phyloP scores from a whole-genome alignment of 1,140 invertebrate species.

The Drosophila teissieri region DNA sequence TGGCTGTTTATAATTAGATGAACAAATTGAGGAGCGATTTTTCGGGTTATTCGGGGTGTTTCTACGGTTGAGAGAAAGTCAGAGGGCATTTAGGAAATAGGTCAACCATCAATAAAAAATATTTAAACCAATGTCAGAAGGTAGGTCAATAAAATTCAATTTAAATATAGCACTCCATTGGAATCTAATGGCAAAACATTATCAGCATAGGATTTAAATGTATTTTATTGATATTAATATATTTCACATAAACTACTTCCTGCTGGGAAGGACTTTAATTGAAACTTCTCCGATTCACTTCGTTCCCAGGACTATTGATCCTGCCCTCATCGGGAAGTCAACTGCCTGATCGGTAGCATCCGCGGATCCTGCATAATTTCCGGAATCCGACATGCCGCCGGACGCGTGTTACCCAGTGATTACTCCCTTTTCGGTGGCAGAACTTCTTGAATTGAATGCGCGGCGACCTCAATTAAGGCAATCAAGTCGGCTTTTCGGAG shows the following conservation, averaged over 20 bases:
- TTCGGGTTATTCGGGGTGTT: neutral
- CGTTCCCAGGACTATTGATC: constrained; percentile 51
- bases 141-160: too few species aligned
- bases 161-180: too few species aligned
- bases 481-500: constrained; percentile 23
- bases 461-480: constrained; percentile 67
- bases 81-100: neutral
- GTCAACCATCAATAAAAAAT: neutral
- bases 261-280: too few species aligned
- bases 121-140: neutral
- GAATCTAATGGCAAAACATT: too few species aligned
- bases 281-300: neutral
- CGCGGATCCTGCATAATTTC: constrained; percentile 71
- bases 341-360: constrained; percentile 20
- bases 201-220: too few species aligned
- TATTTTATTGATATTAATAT: too few species aligned
- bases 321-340: constrained; percentile 55
- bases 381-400: constrained; percentile 21
- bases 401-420: constrained; percentile 57
- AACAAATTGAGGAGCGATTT: constrained; percentile 20
- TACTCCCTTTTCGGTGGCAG: constrained; percentile 10
- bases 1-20: constrained; percentile 33
- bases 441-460: constrained; percentile 45
- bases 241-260: too few species aligned
- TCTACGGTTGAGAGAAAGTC: neutral